A percentile compares a stretch with the other conserved stretches of the same genome.
Conservation (phyloP, 2,888 invertebrate species). For the Erannis defoliaria region DNA sequence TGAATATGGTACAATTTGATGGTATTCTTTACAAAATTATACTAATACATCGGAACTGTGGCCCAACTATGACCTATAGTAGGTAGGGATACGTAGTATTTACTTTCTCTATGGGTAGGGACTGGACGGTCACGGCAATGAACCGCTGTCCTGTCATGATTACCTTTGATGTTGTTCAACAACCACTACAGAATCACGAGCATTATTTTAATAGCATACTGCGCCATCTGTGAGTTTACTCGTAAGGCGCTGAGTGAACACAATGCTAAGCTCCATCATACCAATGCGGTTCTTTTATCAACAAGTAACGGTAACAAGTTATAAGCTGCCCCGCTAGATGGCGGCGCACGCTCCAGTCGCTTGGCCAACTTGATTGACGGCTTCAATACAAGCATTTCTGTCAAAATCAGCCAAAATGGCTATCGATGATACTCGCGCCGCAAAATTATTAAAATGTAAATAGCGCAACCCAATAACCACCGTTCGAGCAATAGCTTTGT, state of each 20-base stretch:
- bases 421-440: conserved; percentile 31
- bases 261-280: neutral
- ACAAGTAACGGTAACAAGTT: conserved; percentile 5
- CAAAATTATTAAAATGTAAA: conserved; percentile 61
- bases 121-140: too few relatives aligned
- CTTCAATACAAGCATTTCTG: conserved; percentile 50
- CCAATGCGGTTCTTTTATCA: neutral
- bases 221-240: conserved; percentile 23
- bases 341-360: conserved; percentile 18
- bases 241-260: neutral
- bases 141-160: too few relatives aligned
- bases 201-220: neutral
- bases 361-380: conserved; percentile 26
- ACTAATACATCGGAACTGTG: too few relatives aligned
- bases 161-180: too few relatives aligned
- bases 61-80: too few relatives aligned
- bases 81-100: too few relatives aligned
- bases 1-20: too few relatives aligned
- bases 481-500: conserved; percentile 23
- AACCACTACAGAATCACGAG: too few relatives aligned
- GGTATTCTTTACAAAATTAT: too few relatives aligned
- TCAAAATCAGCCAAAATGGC: conserved; percentile 58
- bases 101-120: too few relatives aligned
- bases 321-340: conserved; percentile 41
- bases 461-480: conserved; percentile 42